A percentile compares a stretch with the other conserved stretches of the same genome.
phyloP scores from a whole-genome alignment of 1,140 invertebrate genomes.

The Acromyrmex charruanus region DNA sequence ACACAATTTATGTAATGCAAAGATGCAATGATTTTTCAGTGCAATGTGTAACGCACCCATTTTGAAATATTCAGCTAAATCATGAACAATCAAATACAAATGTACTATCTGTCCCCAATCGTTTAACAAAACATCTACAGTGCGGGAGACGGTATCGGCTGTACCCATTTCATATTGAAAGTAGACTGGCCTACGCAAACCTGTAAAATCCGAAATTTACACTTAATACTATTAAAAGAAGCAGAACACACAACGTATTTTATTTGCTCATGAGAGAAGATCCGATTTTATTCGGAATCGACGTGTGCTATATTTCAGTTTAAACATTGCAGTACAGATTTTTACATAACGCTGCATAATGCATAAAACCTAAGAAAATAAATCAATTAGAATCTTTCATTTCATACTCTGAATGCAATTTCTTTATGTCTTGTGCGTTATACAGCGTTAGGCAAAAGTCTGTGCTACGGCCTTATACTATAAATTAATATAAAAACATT shows the following conservation, averaged over 20 bases:
- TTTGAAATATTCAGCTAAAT: conserved; percentile 91
- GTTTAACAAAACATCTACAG: conserved; percentile 93
- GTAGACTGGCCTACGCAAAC: conserved; percentile 93
- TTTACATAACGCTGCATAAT: no score
- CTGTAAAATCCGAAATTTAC: conserved; percentile 77
- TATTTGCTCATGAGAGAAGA: background rate
- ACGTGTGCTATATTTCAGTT: background rate
- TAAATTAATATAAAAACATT: conserved; percentile 5
- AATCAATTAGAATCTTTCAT: no score
- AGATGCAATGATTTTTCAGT: background rate
- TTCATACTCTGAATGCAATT: no score
- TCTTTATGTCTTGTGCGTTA: no score
- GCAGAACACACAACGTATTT: background rate
- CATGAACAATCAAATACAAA: conserved; percentile 94
- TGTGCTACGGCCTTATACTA: no score
- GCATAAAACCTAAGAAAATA: no score
- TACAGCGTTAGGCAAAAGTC: no score
- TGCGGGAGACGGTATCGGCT: conserved; percentile 90
- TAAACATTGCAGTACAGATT: no score
- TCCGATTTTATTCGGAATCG: background rate
- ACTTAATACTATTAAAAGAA: conserved; percentile 13
- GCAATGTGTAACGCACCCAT: conserved; percentile 84
- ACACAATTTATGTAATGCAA: background rate
- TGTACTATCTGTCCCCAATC: conserved; percentile 97
- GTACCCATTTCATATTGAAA: conserved; percentile 95